Evolutionary conservation across 2,797 vertebrate genomes (phyloP), one percentile per base, ranked within the genome.

Genomic region (Cirrhinus mrigala): DNA sequence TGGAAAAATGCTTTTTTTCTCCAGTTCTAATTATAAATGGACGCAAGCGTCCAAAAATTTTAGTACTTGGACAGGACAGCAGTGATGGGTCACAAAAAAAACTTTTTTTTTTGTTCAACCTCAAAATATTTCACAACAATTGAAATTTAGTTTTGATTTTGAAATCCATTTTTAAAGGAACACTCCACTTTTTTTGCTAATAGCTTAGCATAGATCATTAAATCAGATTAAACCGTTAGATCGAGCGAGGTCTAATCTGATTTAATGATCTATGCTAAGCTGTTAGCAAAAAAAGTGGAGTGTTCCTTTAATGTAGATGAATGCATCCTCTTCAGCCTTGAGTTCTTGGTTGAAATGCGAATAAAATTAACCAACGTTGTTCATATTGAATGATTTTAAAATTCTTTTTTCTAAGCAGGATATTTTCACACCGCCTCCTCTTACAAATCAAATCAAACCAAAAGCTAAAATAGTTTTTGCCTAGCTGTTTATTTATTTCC

Each of bases 401-500:
- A 44, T 6, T 4, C 1, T 68, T 71, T n/a, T 46, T 16, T 73
- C 24, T 5, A 37, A 37, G 48, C 10, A 50, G n/a, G 24, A 18
- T 0, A 52, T 52, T 74, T 74, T 20, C 48, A 74, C 3, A 9
- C 46, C 70, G 9, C 46, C 70, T 1, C n/a, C 24, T 20, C 46
- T 20, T 33, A 52, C 22, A 40, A 11, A 12, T 27, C 2, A 6
- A 44, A 50, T 50, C 29, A 18, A 48, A 10, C 1, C 71, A 50
- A 74, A 73, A 46, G 10, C n/a, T 6, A 27, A 27, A 62, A 62
- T 4, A 2, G n/a, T 62, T 62, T 24, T 24, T 14, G 4, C n/a
- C 24, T n/a, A 60, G n/a, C 52, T 58, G 46, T 37, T 24, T 27
- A 16, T 58, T 82, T 82, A 16, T 58, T 82, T 82, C 20, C 64